Evolutionary conservation across 2,113 vertebrate species (phyloP).

Genomic region (Sciurus niger): DNA sequence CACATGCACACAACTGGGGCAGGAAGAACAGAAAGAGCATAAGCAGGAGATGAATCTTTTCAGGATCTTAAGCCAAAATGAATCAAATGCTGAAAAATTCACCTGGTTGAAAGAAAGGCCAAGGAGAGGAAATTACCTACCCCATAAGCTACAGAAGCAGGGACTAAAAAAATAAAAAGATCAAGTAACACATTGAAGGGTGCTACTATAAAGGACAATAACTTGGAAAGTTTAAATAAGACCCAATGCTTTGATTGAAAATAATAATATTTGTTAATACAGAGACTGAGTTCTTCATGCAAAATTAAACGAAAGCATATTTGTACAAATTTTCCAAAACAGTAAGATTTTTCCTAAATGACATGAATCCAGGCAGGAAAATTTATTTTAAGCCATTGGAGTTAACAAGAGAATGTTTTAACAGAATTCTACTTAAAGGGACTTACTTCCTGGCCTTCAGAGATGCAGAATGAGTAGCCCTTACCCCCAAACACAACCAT

Average conservation of each 20-base stretch:
- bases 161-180: slow-evolving; percentile 35
- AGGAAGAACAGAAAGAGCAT: slow-evolving; percentile 38
- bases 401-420: slow-evolving; percentile 57
- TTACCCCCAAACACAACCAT: not conserved
- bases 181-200: not conserved
- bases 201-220: not conserved
- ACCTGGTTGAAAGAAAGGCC: not conserved
- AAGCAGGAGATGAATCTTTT: slow-evolving; percentile 22
- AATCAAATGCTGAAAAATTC: slow-evolving; percentile 51
- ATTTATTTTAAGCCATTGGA: slow-evolving; percentile 61
- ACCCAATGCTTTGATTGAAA: slow-evolving; percentile 54
- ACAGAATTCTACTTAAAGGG: slow-evolving; percentile 56
- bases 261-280: not conserved
- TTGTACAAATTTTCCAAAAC: slow-evolving; percentile 57
- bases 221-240: slow-evolving; percentile 42
- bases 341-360: slow-evolving; percentile 63
- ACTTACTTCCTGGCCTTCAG: slow-evolving; percentile 47
- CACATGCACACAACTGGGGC: not conserved
- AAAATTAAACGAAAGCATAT: slow-evolving; percentile 49
- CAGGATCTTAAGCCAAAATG: slow-evolving; percentile 20
- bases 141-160: not conserved
- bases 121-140: not conserved
- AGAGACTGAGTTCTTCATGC: not conserved
- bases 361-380: slow-evolving; percentile 53
- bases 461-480: not conserved